Evolutionary conservation across 2,888 invertebrate genomes (phyloP).

Genomic region (Coenonympha glycerion): DNA sequence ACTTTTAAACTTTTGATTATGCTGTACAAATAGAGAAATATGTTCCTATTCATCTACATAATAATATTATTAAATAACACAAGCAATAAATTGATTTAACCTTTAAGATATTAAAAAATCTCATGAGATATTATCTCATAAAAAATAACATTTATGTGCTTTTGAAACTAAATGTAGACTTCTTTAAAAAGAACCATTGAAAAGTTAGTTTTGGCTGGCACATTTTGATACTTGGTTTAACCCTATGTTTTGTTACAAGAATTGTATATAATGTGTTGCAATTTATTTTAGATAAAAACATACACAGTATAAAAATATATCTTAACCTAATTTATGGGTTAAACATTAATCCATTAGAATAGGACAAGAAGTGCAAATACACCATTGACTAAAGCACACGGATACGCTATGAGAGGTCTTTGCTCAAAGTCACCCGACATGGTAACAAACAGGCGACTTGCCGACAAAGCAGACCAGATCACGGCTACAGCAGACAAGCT

Average conservation of each 20-base stretch:
- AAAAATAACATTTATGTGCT: too few species aligned
- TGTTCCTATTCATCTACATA: neutral
- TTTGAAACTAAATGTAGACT: too few species aligned
- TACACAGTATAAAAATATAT: constrained; percentile 2
- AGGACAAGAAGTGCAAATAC: constrained; percentile 94
- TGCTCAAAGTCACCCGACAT: constrained; percentile 92
- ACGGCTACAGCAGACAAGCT: constrained; percentile 81
- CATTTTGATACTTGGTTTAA: neutral
- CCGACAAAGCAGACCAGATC: constrained; percentile 93
- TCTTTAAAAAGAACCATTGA: too few species aligned
- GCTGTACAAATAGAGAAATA: neutral
- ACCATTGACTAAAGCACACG: constrained; percentile 93
- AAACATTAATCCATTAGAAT: constrained; percentile 76
- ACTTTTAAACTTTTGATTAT: neutral
- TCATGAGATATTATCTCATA: too few species aligned
- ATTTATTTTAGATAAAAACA: neutral
- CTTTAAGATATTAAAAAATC: too few species aligned
- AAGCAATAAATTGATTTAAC: neutral
- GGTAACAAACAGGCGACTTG: constrained; percentile 93
- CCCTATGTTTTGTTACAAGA: neutral
- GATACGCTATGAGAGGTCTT: constrained; percentile 91
- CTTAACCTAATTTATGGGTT: neutral
- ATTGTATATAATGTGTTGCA: neutral
- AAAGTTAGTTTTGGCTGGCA: too few species aligned
- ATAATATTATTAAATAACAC: neutral